Conservation (phyloP, 2,888 invertebrate species). For the Invenusta paracnida region DNA sequence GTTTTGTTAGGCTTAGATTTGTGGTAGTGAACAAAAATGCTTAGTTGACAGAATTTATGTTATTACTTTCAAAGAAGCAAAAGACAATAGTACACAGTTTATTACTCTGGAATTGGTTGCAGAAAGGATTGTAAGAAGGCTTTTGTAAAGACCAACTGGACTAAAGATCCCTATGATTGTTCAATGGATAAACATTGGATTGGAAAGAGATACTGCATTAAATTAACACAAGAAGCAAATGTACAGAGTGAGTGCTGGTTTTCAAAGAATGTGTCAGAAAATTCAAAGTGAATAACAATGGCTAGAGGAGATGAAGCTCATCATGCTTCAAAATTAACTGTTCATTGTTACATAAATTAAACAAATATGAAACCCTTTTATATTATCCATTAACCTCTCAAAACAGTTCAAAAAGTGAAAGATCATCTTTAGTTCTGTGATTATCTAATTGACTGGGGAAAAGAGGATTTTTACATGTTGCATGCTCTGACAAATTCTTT, state of each 20-base stretch:
- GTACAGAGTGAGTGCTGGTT: neutral
- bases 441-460: too few relatives aligned
- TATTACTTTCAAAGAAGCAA: neutral
- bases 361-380: too few relatives aligned
- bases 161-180: neutral
- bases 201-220: neutral
- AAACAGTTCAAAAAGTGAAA: too few relatives aligned
- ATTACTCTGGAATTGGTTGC: neutral
- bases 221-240: neutral
- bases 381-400: too few relatives aligned
- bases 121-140: neutral
- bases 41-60: neutral
- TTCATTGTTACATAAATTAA: too few relatives aligned
- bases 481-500: too few relatives aligned
- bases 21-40: neutral
- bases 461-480: too few relatives aligned
- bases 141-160: neutral
- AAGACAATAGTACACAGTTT: neutral
- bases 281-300: neutral
- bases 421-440: too few relatives aligned
- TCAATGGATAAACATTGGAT: neutral
- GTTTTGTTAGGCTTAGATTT: too few relatives aligned
- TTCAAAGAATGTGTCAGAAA: neutral
- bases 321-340: too few relatives aligned
- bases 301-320: too few relatives aligned